Conservation (phyloP, 2,113 vertebrate genomes). For the Phrynosoma blainvillii region DNA sequence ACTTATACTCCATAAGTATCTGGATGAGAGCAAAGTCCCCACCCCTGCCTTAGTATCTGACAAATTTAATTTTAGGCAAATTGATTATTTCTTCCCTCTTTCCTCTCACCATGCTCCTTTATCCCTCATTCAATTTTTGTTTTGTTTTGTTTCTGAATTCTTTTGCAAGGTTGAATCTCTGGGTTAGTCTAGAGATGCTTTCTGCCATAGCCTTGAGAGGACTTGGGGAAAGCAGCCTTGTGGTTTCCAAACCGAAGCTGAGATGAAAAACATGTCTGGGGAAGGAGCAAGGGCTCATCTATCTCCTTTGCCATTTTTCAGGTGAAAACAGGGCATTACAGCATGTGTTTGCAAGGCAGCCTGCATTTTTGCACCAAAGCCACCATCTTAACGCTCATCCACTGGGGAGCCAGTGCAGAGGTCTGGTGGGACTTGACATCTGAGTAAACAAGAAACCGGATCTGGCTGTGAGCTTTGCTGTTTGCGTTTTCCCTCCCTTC, state of each 20-base stretch:
- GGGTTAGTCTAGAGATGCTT: background rate
- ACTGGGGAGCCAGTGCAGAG: too few relatives aligned
- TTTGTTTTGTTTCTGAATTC: background rate
- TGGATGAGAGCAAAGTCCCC: background rate
- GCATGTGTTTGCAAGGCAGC: accelerated
- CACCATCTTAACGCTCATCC: too few relatives aligned
- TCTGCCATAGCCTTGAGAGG: background rate
- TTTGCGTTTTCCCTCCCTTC: too few relatives aligned
- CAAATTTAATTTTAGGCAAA: background rate
- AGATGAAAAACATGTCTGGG: background rate
- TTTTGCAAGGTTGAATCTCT: background rate
- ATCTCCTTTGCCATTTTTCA: background rate
- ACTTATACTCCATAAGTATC: too few relatives aligned
- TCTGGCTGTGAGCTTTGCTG: background rate
- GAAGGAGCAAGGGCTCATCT: too few relatives aligned
- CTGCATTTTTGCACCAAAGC: background rate
- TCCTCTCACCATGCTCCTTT: accelerated
- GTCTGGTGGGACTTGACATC: background rate
- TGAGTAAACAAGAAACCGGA: background rate
- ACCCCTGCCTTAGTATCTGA: background rate
- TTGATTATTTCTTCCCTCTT: background rate
- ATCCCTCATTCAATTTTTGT: background rate
- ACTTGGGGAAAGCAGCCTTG: background rate
- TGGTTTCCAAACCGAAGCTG: background rate
- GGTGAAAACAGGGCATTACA: background rate